Percentiles rank a stretch among this genome's conserved stretches.
Conservation (phyloP, 2,797 vertebrate genomes). For the Halcyon chelicuti region DNA sequence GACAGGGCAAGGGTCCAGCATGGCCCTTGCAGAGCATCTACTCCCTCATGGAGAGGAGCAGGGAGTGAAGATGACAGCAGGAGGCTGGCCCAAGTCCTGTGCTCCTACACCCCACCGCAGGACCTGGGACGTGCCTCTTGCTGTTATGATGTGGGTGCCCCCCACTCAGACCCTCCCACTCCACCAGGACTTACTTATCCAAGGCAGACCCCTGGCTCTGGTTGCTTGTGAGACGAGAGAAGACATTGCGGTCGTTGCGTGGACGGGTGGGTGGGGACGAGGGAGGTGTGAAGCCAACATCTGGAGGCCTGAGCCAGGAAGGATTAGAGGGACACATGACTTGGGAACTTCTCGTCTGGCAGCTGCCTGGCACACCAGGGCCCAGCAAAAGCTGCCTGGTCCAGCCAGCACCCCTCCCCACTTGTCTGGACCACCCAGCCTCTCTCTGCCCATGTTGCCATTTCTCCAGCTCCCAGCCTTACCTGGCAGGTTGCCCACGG, state of each 20-base stretch:
- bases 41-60: not conserved
- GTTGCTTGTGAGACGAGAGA: conserved; percentile 96
- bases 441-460: not conserved
- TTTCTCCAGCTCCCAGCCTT: not conserved
- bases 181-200: conserved; percentile 90
- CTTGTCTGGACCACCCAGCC: not conserved
- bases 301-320: conserved; percentile 81
- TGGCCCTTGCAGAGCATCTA: not conserved
- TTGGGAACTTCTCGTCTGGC: not conserved
- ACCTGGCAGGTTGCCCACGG: conserved; percentile 90
- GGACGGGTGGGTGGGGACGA: conserved; percentile 93
- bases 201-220: conserved; percentile 93
- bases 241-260: conserved; percentile 96
- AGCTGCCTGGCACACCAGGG: not conserved
- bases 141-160: not conserved
- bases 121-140: accelerated
- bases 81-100: not conserved
- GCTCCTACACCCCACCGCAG: not conserved
- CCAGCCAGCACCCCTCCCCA: not conserved
- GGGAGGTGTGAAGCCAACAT: conserved; percentile 91
- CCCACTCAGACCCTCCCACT: not conserved
- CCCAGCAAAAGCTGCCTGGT: not conserved
- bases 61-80: not conserved
- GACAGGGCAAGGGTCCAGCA: not conserved
- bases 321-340: not conserved